Conservation (phyloP, 2,888 invertebrate genomes). For the Ceramica pisi region DNA sequence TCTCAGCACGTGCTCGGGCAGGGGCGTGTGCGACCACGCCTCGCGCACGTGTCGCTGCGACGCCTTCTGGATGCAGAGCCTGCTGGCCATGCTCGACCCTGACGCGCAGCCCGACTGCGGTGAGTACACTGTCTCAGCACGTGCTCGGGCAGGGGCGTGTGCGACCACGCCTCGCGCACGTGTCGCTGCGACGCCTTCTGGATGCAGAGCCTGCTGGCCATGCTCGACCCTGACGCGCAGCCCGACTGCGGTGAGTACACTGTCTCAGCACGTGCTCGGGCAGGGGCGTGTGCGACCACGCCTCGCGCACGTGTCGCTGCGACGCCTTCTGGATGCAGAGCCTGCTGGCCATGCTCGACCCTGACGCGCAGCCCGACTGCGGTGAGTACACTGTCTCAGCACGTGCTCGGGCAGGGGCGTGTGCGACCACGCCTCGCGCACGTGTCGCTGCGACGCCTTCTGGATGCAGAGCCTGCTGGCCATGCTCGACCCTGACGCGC, state of each 20-base stretch:
- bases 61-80: conserved; percentile 99
- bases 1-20: conserved; percentile 97
- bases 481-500: conserved; percentile 9
- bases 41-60: conserved; percentile 97
- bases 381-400: conserved; percentile 88
- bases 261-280: conserved; percentile 93
- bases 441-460: conserved; percentile 84
- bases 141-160: not conserved
- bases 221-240: conserved; percentile 8
- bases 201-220: conserved; percentile 2
- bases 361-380: conserved; percentile 95
- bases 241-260: conserved; percentile 36
- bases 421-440: conserved; percentile 4
- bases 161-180: conserved; percentile 1
- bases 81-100: conserved; percentile 94
- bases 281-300: conserved; percentile 97
- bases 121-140: conserved; percentile 75
- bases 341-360: conserved; percentile 94
- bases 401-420: not conserved
- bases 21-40: conserved; percentile 96
- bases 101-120: conserved; percentile 96
- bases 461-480: conserved; percentile 4
- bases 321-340: conserved; percentile 99
- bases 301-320: conserved; percentile 96
- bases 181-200: not conserved